Evolutionary conservation across 2,888 invertebrate genomes (phyloP), one percentile per base, ranked within the genome.

Genomic region (Caradrina clavipalpis): DNA sequence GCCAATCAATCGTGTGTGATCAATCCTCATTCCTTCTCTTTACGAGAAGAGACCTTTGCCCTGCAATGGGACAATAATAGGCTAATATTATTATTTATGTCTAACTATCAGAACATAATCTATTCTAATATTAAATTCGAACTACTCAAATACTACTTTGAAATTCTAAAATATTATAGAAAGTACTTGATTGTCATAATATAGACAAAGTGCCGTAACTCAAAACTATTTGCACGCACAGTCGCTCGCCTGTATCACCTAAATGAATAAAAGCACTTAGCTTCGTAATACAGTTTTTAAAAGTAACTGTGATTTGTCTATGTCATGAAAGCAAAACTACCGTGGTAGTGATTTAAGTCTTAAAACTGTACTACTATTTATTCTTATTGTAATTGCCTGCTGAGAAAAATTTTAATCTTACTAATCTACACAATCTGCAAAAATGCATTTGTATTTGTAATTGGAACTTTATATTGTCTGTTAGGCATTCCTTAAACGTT

Each of bases 131-230:
- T 31, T 39, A 26, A 56, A 59, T 53, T 39, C 45, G 6, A 49
- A 19, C 26, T 56, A 57, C 35, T 47, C 8, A 53, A 49, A 61
- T 49, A 65, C 1, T 42, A 22, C 13, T 21, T 15, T 26, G 42
- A 11, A 57, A 50, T 39, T 42, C 1, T 53, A n/a, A 47, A 55
- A 63, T 53, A 39, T 22, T 39, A 47, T 45, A n/a, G 15, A 42
- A 59, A 39, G 39, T 13, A 39, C 13, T 13, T 39, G 10, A 22
- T 31, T 17, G 45, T 60, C 49, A 57, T 78, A 35, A 60, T 17
- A 26, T 15, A 78, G 47, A 68, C 59, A 79, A 79, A 64, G 7
- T 21, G n/a, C 49, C 5, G 55, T 66, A 54, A 69, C 56, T 60
- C 53, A 19, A 31, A 54, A 45, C 47, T 22, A 69, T 69, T 69